phyloP scores from a whole-genome alignment of 2,113 vertebrate species.

The Chrysochloris asiatica region DNA sequence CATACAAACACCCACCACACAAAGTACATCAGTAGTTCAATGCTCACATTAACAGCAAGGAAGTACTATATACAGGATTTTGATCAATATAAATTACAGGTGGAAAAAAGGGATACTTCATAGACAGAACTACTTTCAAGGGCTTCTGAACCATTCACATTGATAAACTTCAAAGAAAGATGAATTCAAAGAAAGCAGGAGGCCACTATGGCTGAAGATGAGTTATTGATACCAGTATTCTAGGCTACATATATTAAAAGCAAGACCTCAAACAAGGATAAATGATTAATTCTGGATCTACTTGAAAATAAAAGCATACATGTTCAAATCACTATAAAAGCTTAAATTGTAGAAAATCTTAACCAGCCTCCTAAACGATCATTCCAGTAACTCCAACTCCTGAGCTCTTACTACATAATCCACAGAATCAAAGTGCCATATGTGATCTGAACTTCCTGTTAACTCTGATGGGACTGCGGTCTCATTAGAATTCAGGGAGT shows the following conservation, averaged over 20 bases:
- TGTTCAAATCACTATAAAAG: background rate
- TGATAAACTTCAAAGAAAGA: background rate
- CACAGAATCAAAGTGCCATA: background rate
- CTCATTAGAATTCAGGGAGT: background rate
- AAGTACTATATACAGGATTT: background rate
- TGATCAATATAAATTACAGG: background rate
- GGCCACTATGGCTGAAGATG: background rate
- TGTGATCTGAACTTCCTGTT: background rate
- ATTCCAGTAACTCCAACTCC: background rate
- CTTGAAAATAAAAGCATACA: background rate
- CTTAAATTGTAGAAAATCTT: background rate
- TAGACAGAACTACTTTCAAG: background rate
- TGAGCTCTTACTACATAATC: background rate
- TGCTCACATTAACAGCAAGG: background rate
- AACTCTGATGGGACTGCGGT: background rate
- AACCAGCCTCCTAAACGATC: background rate
- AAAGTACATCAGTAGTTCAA: background rate
- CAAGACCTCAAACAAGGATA: background rate
- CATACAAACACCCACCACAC: accelerated
- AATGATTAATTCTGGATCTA: background rate
- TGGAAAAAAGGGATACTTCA: background rate
- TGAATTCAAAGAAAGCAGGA: background rate
- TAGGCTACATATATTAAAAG: background rate
- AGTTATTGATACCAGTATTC: background rate
- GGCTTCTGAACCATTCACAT: background rate